Base-by-base conservation (phyloP, 2,888 invertebrate genomes). In the Harpalus rufipes region DNA sequence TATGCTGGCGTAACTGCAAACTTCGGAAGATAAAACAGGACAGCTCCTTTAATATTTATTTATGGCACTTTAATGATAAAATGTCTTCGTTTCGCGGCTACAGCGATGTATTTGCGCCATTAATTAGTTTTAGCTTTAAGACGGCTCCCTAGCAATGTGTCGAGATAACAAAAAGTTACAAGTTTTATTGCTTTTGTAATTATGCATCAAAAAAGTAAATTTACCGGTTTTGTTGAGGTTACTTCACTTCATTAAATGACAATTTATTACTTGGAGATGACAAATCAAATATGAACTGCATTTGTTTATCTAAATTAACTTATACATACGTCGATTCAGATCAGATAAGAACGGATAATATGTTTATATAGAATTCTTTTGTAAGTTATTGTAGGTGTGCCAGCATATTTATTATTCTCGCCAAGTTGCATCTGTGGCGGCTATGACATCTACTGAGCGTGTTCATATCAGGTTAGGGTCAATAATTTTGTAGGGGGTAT, bases 31-130 rank as follows among this genome's bases (percentile, higher is more conserved):
- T 68, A 68, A 65, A 68, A 68, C 68, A 68, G 25, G 68, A 68
- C 39, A 68, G 14, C 32, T 6, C 6, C 68, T 68, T 68, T 68
- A 68, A 68, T 68, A 68, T 68, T 68, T 68, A 68, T 68, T 68
- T 68, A 32, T 68, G 68, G 25, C 68, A 68, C 68, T 68, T 41
- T 68, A 68, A 68, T 68, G 32, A 68, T 41, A 68, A 68, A 68
- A 68, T 39, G 14, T 68, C 68, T 68, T 68, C 25, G 65, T 65
- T 12, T 32, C 12, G 8, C 39, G 32, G 21, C 14, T 12, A 8
- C 21, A 32, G 25, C n/a, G 32, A 65, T 32, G 65, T 65, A 65
- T 65, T 65, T 68, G 4, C 39, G 1, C n/a, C 68, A 39, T 68
- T 68, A 68, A 39, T 68, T 68, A 68, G 14, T 14, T n/a, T 68